Percentiles rank a stretch among this genome's conserved stretches.
Conservation (phyloP, 2,113 vertebrate genomes). For the Stigmatopora argus region DNA sequence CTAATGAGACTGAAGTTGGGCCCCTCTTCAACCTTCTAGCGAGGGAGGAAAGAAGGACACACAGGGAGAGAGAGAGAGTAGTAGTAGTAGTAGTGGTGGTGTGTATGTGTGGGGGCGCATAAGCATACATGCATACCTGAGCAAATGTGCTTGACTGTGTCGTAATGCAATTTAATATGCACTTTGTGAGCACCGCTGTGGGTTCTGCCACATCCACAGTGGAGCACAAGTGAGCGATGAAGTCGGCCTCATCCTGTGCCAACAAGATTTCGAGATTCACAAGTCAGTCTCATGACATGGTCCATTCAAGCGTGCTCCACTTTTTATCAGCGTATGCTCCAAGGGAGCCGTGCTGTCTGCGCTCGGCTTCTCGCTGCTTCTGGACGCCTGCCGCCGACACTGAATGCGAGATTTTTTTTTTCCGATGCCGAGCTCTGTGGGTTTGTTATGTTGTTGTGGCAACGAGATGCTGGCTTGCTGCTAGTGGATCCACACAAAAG, state of each 20-base stretch:
- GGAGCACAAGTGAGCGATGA: constrained; percentile 17
- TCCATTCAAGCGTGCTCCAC: constrained; percentile 44
- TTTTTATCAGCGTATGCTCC: constrained; percentile 43
- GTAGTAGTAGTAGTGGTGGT: neutral
- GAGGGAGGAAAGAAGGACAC: constrained; percentile 39
- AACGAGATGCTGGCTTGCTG: constrained; percentile 34
- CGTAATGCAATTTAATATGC: constrained; percentile 32
- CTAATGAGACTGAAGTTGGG: constrained; percentile 75
- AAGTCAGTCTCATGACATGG: constrained; percentile 41
- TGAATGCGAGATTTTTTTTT: constrained; percentile 8
- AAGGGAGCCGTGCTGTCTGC: constrained; percentile 73
- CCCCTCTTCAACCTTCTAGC: constrained; percentile 48
- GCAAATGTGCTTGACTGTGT: constrained; percentile 26
- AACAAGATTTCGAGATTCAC: constrained; percentile 33
- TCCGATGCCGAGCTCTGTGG: constrained; percentile 36
- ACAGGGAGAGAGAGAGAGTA: constrained; percentile 6
- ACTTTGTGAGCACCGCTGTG: constrained; percentile 31
- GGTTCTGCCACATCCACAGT: constrained; percentile 31
- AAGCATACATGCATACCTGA: constrained; percentile 14
- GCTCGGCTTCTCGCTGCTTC: constrained; percentile 44
- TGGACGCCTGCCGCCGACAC: constrained; percentile 38
- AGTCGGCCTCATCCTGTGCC: constrained; percentile 32
- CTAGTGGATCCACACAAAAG: constrained; percentile 28
- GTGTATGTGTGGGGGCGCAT: neutral
- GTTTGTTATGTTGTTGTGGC: constrained; percentile 47